Conservation (phyloP, 2,888 invertebrate genomes). For the Drosophila tanythrix region DNA sequence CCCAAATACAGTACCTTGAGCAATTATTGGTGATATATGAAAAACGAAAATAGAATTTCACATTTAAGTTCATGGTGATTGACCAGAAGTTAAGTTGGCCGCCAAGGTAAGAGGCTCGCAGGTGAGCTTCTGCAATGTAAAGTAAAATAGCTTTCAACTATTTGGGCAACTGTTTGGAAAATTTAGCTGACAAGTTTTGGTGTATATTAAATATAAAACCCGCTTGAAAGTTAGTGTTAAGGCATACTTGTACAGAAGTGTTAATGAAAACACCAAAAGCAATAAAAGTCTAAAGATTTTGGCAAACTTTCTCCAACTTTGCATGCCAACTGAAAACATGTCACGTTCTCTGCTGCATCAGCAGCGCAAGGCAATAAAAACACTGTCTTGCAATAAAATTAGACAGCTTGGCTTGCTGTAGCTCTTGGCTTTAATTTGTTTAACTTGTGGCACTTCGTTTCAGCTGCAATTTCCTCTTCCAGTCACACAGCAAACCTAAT, state of each 20-base stretch:
- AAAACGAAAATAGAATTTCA: neutral
- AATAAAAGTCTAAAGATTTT: neutral
- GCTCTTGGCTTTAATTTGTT: slow-evolving; percentile 6
- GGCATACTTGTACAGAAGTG: neutral
- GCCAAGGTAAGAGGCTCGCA: neutral
- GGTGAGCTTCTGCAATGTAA: neutral
- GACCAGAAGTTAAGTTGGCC: neutral
- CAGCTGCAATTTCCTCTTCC: slow-evolving; percentile 61
- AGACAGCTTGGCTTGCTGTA: neutral
- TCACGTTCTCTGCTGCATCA: neutral
- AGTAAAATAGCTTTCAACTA: neutral
- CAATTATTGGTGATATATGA: slow-evolving; percentile 1
- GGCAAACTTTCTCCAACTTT: neutral
- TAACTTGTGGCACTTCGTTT: slow-evolving; percentile 29
- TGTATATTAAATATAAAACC: neutral
- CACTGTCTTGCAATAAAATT: slow-evolving; percentile 1
- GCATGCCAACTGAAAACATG: neutral
- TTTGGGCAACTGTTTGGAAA: neutral
- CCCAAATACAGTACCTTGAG: slow-evolving; percentile 4
- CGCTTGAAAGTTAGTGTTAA: neutral
- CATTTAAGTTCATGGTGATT: neutral
- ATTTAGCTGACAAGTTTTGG: neutral
- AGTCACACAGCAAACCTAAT: slow-evolving; percentile 48
- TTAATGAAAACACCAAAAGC: neutral
- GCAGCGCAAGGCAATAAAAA: neutral